Evolutionary conservation across 2,797 vertebrate species (phyloP), one percentile per base, ranked within the genome.

Genomic region (Pteronotus mesoamericanus): DNA sequence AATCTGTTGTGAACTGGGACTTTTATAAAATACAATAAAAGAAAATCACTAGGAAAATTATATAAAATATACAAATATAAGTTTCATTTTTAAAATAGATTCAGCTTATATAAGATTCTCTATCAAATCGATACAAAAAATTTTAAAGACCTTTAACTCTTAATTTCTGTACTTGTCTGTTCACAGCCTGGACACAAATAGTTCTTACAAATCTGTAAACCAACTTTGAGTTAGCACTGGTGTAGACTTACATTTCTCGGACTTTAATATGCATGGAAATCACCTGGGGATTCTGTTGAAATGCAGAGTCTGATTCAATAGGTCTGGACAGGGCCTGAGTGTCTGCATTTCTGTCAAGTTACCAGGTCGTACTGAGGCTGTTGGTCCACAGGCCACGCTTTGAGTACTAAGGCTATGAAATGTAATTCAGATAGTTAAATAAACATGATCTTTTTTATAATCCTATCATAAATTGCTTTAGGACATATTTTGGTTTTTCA

Each of bases 401-500:
- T 68, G 48, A 64, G 53, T 61, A 48, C 61, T 39, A 53, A 64
- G 2, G 9, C 18, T 19, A 9, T 51, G 59, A 91, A 91, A 72
- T 80, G 34, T 6, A 72, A 84, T 59, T 15, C 6, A 85, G 77
- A 68, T 26, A 61, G 44, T 78, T 55, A 97, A 48, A 48, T 55
- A 77, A 39, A 69, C 78, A 44, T 83, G 57, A 34, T 90, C 9
- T 53, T 51, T 57, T 86, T 83, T 57, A 74, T 51, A 86, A 46
- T 24, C 18, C 15, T 82, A 32, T 69, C 46, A 32, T 86, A 92
- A 95, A 93, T 91, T 74, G 42, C 55, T 89, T 88, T 89, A 57
- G 77, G 55, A 34, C 85, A 51, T 94, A 94, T 18, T 96, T 91
- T 87, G 48, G 14, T 24, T 80, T 92, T 91, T 64, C 18, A 51